phyloP scores from a whole-genome alignment of 2,797 vertebrate genomes.

The Anas bahamensis region DNA sequence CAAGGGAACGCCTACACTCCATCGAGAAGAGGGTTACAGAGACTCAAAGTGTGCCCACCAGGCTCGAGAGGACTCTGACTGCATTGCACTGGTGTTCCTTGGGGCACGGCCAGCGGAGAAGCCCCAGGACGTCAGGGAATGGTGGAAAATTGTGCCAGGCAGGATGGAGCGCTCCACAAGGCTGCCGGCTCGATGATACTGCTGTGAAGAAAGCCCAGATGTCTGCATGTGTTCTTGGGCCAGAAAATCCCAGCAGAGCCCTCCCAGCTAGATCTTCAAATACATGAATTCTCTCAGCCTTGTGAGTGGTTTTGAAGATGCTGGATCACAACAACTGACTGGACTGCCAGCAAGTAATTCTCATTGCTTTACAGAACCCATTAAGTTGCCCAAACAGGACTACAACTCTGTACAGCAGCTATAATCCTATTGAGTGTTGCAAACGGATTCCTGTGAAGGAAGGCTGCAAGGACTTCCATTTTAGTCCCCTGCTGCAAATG shows the following conservation, averaged over 20 bases:
- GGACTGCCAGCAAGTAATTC: not conserved
- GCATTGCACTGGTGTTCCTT: not conserved
- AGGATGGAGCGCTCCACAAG: not conserved
- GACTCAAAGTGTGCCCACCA: not conserved
- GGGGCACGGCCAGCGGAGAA: not conserved
- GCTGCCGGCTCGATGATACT: not conserved
- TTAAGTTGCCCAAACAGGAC: not conserved
- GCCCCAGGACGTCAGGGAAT: fast-evolving
- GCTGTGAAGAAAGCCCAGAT: not conserved
- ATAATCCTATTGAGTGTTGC: not conserved
- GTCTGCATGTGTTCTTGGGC: not conserved
- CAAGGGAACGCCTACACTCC: fast-evolving
- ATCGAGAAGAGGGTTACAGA: fast-evolving
- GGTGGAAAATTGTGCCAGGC: not conserved
- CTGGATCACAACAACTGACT: not conserved
- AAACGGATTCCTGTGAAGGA: not conserved
- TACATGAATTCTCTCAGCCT: not conserved
- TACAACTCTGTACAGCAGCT: not conserved
- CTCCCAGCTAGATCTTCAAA: not conserved
- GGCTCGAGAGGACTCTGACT: not conserved
- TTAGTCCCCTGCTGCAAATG: conserved; percentile 30
- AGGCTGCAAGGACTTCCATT: conserved; percentile 45
- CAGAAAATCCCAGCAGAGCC: not conserved
- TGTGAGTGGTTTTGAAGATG: not conserved
- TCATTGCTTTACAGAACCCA: not conserved